These are phyloP conservation scores for Axis porcinus DNA, from an alignment of 2,113 vertebrate genomes.

Conservation along the genomic window DNA sequence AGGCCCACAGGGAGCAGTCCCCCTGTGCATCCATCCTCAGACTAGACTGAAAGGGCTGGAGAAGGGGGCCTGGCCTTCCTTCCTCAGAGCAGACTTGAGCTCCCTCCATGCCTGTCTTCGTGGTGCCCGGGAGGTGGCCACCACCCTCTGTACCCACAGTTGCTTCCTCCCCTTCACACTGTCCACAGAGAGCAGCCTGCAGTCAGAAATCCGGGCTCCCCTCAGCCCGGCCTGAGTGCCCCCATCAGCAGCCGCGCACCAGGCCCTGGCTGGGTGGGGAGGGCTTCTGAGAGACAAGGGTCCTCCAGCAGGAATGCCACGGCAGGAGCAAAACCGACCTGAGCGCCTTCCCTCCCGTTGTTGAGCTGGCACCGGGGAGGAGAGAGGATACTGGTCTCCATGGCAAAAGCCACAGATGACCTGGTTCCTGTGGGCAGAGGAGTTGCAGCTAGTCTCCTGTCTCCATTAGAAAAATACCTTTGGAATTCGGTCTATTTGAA, in stretches of 20 bases:
- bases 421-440: background rate
- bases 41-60: background rate
- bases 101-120: background rate
- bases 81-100: background rate
- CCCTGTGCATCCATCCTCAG: background rate
- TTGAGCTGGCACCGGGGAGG: fast-evolving
- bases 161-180: no score
- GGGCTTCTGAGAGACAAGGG: background rate
- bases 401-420: background rate
- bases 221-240: background rate
- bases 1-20: background rate
- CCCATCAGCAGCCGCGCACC: no score
- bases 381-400: background rate
- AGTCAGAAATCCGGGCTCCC: background rate
- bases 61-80: background rate
- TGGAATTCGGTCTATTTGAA: background rate
- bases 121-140: background rate
- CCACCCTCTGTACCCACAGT: background rate
- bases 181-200: background rate
- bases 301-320: background rate
- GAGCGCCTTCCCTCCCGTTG: background rate
- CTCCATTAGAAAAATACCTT: background rate
- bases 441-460: background rate
- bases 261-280: no score
- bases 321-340: background rate